Percentiles rank a stretch among this genome's conserved stretches.
These are phyloP conservation scores for Isoperla grammatica DNA, from an alignment of 2,888 invertebrate genomes.

Conservation along the genomic window DNA sequence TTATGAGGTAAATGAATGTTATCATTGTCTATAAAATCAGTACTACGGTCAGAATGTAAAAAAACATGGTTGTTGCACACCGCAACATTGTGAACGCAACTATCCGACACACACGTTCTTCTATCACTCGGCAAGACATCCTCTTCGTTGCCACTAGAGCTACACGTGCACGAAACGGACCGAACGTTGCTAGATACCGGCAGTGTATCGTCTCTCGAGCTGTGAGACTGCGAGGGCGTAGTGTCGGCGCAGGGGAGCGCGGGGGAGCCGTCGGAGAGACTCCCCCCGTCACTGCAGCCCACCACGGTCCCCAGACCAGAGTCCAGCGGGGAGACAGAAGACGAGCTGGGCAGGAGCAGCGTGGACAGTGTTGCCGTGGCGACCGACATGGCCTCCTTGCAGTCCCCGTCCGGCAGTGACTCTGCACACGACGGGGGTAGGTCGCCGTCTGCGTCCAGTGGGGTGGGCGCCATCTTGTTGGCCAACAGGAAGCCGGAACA, in stretches of 20 bases:
- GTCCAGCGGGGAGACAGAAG: conserved; percentile 24
- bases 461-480: conserved; percentile 26
- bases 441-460: not conserved
- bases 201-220: not conserved
- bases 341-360: conserved; percentile 45
- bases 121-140: too few species aligned
- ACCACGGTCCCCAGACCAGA: conserved; percentile 28
- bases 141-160: too few species aligned
- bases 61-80: too few species aligned
- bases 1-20: too few species aligned
- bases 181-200: too few species aligned
- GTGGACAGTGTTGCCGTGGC: conserved; percentile 58
- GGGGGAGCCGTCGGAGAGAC: conserved; percentile 27
- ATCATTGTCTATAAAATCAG: too few species aligned
- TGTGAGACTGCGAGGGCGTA: not conserved
- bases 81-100: too few species aligned
- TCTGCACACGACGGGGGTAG: conserved; percentile 38
- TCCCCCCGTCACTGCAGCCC: conserved; percentile 23
- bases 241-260: not conserved
- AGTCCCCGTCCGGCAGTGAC: conserved; percentile 47
- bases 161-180: too few species aligned
- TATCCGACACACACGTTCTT: too few species aligned
- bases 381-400: conserved; percentile 54
- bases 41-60: too few species aligned
- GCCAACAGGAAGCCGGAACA: conserved; percentile 27